Evolutionary conservation across 1,140 invertebrate genomes (phyloP).

Genomic region (Trichonephila clavata): DNA sequence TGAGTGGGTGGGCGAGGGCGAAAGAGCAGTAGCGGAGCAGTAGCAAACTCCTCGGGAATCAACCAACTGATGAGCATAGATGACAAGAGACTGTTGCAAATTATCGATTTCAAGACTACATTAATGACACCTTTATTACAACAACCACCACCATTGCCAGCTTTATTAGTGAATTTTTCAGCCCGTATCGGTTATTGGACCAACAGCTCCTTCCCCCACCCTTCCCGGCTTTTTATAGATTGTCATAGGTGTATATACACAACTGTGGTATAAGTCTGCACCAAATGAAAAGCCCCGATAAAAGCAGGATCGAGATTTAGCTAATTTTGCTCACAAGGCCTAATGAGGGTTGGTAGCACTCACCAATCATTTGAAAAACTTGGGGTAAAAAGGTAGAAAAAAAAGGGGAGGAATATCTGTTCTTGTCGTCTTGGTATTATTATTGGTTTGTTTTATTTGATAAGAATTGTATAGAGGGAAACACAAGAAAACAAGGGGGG

Average conservation of each 20-base stretch:
- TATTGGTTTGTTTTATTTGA: conserved; percentile 76
- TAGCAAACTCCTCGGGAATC: background rate
- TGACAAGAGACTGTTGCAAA: conserved; percentile 73
- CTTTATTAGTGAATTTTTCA: conserved; percentile 74
- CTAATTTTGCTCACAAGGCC: conserved; percentile 60
- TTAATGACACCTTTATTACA: conserved; percentile 77
- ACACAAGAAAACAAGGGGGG: conserved; percentile 6
- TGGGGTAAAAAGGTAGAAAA: conserved; percentile 1
- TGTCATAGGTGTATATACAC: conserved; percentile 46
- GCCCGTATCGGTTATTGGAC: conserved; percentile 72
- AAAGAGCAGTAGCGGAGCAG: background rate
- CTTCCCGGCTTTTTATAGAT: conserved; percentile 51
- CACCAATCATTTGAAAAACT: conserved; percentile 71
- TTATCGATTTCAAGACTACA: conserved; percentile 61
- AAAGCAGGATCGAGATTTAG: conserved; percentile 59
- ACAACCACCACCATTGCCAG: conserved; percentile 1
- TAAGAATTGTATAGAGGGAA: conserved; percentile 62
- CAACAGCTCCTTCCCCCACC: background rate
- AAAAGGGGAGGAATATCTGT: conserved; percentile 16
- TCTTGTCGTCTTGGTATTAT: conserved; percentile 72
- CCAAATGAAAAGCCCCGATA: conserved; percentile 22
- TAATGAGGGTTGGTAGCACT: conserved; percentile 48
- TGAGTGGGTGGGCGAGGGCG: background rate
- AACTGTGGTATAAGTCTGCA: background rate
- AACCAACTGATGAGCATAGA: conserved; percentile 73